Conservation (phyloP, 2,113 vertebrate genomes). For the Sinocyclocheilus anophthalmus region DNA sequence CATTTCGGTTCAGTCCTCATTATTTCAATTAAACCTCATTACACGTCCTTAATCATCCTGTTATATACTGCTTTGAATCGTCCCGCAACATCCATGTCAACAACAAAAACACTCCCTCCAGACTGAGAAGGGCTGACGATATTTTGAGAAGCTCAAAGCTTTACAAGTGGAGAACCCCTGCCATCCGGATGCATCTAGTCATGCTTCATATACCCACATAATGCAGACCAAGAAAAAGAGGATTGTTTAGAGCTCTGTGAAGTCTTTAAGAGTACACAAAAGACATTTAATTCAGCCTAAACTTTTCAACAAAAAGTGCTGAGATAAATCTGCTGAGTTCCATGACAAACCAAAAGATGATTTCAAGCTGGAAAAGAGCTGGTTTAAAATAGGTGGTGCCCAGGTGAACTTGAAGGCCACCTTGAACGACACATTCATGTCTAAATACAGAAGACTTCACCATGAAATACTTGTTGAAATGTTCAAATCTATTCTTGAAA, state of each 20-base stretch:
- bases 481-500: background rate
- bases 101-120: background rate
- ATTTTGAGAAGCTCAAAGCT: background rate
- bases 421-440: background rate
- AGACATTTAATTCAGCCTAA: slow-evolving; percentile 6
- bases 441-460: background rate
- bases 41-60: slow-evolving; percentile 34
- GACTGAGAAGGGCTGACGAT: background rate
- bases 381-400: background rate
- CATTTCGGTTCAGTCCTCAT: background rate
- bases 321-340: background rate
- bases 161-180: background rate
- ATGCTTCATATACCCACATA: background rate
- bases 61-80: slow-evolving; percentile 64
- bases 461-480: background rate
- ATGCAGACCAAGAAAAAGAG: background rate
- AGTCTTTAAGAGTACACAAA: background rate
- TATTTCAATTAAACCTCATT: background rate
- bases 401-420: background rate
- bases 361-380: background rate
- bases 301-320: background rate
- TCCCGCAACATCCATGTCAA: slow-evolving; percentile 1
- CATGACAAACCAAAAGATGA: background rate
- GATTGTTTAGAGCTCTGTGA: slow-evolving; percentile 9
- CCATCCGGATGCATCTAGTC: background rate